Conservation (phyloP, 2,113 vertebrate genomes). For the Tetrax tetrax region DNA sequence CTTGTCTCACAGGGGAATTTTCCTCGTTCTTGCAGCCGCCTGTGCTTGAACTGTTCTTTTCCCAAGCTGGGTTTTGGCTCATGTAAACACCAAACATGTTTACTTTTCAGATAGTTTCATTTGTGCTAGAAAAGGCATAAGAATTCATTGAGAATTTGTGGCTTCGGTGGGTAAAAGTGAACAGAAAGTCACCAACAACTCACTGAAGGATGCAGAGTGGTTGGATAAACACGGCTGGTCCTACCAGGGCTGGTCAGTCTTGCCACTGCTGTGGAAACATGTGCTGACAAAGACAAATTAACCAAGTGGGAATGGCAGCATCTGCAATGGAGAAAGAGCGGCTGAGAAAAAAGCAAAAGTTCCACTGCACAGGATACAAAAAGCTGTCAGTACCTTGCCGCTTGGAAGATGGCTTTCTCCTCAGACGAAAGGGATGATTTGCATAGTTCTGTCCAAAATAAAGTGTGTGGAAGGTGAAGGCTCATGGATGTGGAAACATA, state of each 20-base stretch:
- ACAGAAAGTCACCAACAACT: neutral
- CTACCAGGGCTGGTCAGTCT: neutral
- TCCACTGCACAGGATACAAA: neutral
- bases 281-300: conserved; percentile 24
- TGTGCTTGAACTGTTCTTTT: conserved; percentile 13
- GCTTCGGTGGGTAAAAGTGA: conserved; percentile 42
- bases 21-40: neutral
- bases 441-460: neutral
- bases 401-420: neutral
- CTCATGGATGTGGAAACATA: neutral
- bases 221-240: neutral
- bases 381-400: neutral
- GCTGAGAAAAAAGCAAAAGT: neutral
- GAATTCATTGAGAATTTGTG: conserved; percentile 36
- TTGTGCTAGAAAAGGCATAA: neutral
- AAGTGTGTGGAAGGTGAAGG: conserved; percentile 27
- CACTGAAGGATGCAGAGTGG: neutral
- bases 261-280: neutral
- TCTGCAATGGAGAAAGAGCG: neutral
- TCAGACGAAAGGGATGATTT: neutral
- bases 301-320: neutral
- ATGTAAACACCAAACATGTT: conserved; percentile 46
- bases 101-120: conserved; percentile 40
- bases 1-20: conserved; percentile 49
- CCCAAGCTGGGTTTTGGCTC: conserved; percentile 44